Base-by-base conservation (phyloP, 2,113 vertebrate genomes). In the Geothlypis trichas region DNA sequence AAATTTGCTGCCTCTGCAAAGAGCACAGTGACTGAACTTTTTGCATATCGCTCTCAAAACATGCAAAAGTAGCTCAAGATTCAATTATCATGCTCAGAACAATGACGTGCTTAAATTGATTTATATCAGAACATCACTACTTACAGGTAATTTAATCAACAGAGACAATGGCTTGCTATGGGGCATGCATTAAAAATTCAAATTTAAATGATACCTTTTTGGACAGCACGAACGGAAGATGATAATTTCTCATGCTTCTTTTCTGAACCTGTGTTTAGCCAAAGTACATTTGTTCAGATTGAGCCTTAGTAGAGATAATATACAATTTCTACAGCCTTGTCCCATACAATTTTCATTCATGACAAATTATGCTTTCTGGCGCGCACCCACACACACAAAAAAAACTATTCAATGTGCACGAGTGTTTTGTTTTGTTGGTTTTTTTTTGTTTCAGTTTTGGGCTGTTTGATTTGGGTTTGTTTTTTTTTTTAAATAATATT, bases 171-270 rank as follows among this genome's bases (percentile, higher is more conserved):
- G 95, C 87, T 97, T 97, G 89, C 92, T 96, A 97, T 95, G 97
- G 93, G 96, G 97, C 98, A 98, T 98, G 98, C 98, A 98, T 98
- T 98, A 98, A 98, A 97, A 98, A 98, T 98, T 98, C 98, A 98
- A 98, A 98, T 98, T 98, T 97, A 98, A 98, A 98, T 98, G 98
- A 99, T 98, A 98, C 99, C 99, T 99, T 99, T 99, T 96, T 99
- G 99, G 96, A 99, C 99, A 91, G 99, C 99, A 98, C 99, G 98
- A 95, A 99, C 99, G 24, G 99, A 99, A 62, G 99, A 99, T 46
- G 99, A 99, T 98, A 99, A 98, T 98, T 99, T 99, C 97, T 99
- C 99, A 92, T 98, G 98, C 98, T 99, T 99, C 98, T 99, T 99
- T 98, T 99, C 99, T 90, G 99, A 99, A 96, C 99, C 99, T 99